Percentiles rank a stretch among this genome's conserved stretches.
Conservation (phyloP, 2,888 invertebrate genomes). For the Seladonia tumulorum region DNA sequence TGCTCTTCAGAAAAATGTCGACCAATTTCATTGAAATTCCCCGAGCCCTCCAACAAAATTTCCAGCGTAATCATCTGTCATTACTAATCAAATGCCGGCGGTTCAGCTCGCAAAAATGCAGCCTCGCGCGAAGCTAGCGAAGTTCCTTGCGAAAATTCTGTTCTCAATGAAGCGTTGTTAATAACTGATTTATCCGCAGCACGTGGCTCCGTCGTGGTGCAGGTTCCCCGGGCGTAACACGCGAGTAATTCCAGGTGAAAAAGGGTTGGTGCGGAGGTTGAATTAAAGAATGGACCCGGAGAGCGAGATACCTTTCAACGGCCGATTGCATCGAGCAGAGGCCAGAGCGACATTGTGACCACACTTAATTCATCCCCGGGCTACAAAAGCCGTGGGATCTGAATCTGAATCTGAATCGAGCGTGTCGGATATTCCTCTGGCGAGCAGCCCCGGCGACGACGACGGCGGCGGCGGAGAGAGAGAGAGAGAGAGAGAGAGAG, state of each 20-base stretch:
- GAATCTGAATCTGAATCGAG: conserved; percentile 34
- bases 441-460: background rate
- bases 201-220: background rate
- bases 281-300: conserved; percentile 19
- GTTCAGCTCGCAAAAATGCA: too few relatives aligned
- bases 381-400: conserved; percentile 48
- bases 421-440: conserved; percentile 63
- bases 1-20: too few relatives aligned
- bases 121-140: too few relatives aligned
- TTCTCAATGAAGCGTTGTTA: background rate
- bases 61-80: too few relatives aligned
- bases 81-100: too few relatives aligned
- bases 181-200: background rate
- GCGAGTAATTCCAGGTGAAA: conserved; percentile 12
- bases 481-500: background rate
- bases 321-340: conserved; percentile 56
- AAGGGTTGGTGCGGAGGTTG: background rate
- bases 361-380: conserved; percentile 65
- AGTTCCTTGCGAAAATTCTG: background rate
- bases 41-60: too few relatives aligned
- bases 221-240: background rate
- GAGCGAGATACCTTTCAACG: conserved; percentile 54
- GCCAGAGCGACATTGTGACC: conserved; percentile 49
- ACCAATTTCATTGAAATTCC: too few relatives aligned
- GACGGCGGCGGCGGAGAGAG: background rate